These are phyloP conservation scores for Lordiphosa andalusiaca DNA, from an alignment of 2,888 invertebrate genomes.

Conservation along the genomic window DNA sequence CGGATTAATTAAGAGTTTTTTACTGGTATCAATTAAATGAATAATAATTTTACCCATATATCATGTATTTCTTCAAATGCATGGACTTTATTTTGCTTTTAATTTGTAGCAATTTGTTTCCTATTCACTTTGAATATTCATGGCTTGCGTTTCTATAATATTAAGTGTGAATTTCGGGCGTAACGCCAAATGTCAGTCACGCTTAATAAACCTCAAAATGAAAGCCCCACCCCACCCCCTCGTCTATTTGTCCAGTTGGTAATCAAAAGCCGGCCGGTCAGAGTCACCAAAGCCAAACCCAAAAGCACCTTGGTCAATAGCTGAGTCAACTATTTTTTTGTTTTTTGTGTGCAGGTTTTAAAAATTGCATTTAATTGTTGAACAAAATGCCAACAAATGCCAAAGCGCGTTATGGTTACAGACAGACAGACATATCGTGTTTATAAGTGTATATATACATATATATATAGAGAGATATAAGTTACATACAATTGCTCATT, in stretches of 20 bases:
- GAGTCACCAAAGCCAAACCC: constrained; percentile 25
- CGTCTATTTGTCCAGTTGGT: constrained; percentile 28
- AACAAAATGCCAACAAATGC: constrained; percentile 59
- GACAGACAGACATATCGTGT: constrained; percentile 5
- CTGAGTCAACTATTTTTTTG: constrained; percentile 59
- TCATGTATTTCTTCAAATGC: no score
- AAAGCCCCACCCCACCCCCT: constrained; percentile 11
- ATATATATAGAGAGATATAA: constrained; percentile 21
- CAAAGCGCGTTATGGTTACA: constrained; percentile 42
- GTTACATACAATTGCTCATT: constrained; percentile 50
- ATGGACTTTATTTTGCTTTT: constrained; percentile 8
- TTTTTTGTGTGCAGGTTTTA: constrained; percentile 8
- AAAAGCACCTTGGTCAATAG: constrained; percentile 56
- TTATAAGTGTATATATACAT: constrained; percentile 20
- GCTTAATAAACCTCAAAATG: constrained; percentile 69
- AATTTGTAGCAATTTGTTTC: constrained; percentile 5
- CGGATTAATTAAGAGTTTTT: no score
- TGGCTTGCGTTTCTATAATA: constrained; percentile 12
- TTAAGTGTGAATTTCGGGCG: constrained; percentile 56
- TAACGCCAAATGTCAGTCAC: constrained; percentile 72
- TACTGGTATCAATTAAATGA: no score
- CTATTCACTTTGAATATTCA: not conserved
- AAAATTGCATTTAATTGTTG: constrained; percentile 73
- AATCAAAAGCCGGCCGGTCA: constrained; percentile 66
- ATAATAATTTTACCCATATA: no score